Base-by-base conservation (phyloP, 2,113 vertebrate genomes). In the Nyctereutes procyonoides region DNA sequence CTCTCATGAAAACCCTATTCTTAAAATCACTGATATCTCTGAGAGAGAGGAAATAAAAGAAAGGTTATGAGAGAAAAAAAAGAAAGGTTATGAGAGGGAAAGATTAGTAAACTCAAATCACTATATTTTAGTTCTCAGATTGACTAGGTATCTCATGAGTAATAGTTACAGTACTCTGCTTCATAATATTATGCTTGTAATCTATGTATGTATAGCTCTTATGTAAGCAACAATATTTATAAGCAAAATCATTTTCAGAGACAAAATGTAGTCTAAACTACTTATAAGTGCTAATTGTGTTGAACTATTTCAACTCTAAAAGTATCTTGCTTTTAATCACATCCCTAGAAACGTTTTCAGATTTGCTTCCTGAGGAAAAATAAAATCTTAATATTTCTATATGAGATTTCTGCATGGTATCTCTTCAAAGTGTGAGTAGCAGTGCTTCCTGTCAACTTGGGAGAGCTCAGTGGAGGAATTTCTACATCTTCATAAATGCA, bases 271-370 rank as follows among this genome's bases (percentile, higher is more conserved):
- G 32, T 65, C 35, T 88, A 95, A 92, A 81, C 76, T 67, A 87
- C 16, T 74, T 56, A 88, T 51, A 77, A 89, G 87, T 90, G 26
- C 11, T 90, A 94, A 69, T 92, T 89, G 43, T 90, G 4, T n/a
- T 55, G 8, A 93, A 62, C 15, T 65, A 32, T 30, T 65, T 93
- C 28, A 90, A 62, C 1, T 55, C 9, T 93, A 83, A 81, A 81
- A 93, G 14, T 87, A 58, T 74, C 20, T 69, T 76, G 16, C 26
- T 73, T 73, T 14, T 65, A 92, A 94, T 5, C 1, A 73, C 10
- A 51, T 38, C 32, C 79, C 2, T 4, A 94, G 55, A 88, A 76
- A 92, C 1, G 43, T 38, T 87, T 88, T 76, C 24, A 22, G 14
- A 63, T 82, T 86, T 82, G 4, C 20, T 77, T 85, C 3, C 8